Evolutionary conservation across 1,140 invertebrate species (phyloP).

Genomic region (Drosophila orena): DNA sequence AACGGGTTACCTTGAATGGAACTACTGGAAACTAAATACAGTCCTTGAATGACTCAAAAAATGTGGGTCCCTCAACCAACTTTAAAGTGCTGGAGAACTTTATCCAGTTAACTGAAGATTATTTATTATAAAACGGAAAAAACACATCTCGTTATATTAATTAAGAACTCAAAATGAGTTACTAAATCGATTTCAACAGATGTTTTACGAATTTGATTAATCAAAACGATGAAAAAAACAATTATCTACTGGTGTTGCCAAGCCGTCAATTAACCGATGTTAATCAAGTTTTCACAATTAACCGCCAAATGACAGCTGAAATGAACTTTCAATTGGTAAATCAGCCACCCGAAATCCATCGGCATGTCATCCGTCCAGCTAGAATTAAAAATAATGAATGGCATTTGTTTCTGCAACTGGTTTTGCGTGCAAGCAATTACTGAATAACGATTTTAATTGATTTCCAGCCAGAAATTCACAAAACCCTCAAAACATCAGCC

Average conservation of each 20-base stretch:
- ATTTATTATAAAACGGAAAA: too few species aligned
- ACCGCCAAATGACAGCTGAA: slow-evolving; percentile 48
- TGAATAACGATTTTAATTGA: slow-evolving; percentile 14
- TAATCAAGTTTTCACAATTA: slow-evolving; percentile 49
- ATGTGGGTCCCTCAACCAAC: too few species aligned
- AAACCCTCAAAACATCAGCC: slow-evolving; percentile 12
- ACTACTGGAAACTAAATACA: not conserved
- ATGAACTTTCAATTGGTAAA: slow-evolving; percentile 29
- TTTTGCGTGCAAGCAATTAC: slow-evolving; percentile 14
- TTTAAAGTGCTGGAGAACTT: too few species aligned
- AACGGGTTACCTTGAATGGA: not conserved
- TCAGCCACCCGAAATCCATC: slow-evolving; percentile 22
- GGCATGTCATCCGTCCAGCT: slow-evolving; percentile 21
- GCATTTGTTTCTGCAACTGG: not conserved
- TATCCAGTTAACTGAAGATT: too few species aligned
- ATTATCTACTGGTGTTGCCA: slow-evolving; percentile 3
- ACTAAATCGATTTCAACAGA: not conserved
- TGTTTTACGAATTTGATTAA: not conserved
- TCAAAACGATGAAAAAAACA: slow-evolving; percentile 4
- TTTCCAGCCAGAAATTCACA: slow-evolving; percentile 14
- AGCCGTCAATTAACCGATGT: slow-evolving; percentile 51
- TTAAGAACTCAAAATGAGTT: not conserved
- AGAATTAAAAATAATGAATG: slow-evolving; percentile 37
- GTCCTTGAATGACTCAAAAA: too few species aligned
- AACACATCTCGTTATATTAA: not conserved